Base-by-base conservation (phyloP, 2,113 vertebrate genomes). In the Indicator maculatus region DNA sequence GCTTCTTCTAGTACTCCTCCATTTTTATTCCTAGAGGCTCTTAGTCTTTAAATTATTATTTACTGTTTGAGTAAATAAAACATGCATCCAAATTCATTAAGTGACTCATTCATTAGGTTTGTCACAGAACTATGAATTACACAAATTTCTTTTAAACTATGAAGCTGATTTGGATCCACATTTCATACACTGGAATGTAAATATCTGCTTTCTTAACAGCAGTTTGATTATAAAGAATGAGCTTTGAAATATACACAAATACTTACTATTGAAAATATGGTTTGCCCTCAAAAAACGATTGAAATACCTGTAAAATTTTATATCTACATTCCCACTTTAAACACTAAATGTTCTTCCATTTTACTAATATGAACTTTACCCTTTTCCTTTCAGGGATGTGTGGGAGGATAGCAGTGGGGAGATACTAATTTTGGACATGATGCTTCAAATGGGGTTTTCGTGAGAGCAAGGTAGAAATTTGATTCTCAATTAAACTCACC, bases 51-150 rank as follows among this genome's bases (percentile, higher is more conserved):
- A 33, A 65, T 88, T 95, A 92, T 95, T 94, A 93, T 96, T 95
- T 98, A 89, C 64, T 81, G 18, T 89, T 95, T 94, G 79, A 97
- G 92, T 97, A 96, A 97, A 98, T 97, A 96, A 97, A 96, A 96
- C 75, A 97, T 95, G 56, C 50, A 82, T 52, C 38, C 5, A 17
- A 83, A 94, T 83, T 96, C 78, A 81, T 95, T 95, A 89, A 66
- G 94, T 97, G 93, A 97, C 94, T 97, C 98, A 97, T 97, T 98
- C 76, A 95, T 97, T 97, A 95, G 55, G 23, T 95, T 97, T 96
- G 69, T 92, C 93, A 84, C 36, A 60, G 50, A 90, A 33, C 93
- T 94, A 96, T 96, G 83, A 97, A 96, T 97, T 97, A 95, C 95
- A 92, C 69, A 97, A 92, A 73, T 93, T 45, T 86, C 27, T 96